These are phyloP conservation scores for Bactericera cockerelli DNA, from an alignment of 1,140 invertebrate genomes.

Conservation along the genomic window DNA sequence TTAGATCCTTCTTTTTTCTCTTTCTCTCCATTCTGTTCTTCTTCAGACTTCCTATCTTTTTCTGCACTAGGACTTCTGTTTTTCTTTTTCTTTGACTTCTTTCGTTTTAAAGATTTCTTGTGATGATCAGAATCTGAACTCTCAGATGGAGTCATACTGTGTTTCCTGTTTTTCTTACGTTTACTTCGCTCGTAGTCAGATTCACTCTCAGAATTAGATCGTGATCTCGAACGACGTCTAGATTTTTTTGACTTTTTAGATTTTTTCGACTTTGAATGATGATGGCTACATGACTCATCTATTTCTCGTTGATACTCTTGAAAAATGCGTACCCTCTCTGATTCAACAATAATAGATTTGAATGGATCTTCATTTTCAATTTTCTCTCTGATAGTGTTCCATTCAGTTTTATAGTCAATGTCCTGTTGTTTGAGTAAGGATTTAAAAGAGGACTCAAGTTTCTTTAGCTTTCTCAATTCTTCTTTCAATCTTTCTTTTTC, in stretches of 20 bases:
- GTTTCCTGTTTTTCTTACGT: conserved; percentile 34
- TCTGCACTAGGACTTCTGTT: conserved; percentile 27
- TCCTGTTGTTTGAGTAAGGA: conserved; percentile 56
- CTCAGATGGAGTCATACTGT: conserved; percentile 35
- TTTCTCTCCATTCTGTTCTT: conserved; percentile 6
- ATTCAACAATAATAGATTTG: conserved; percentile 65
- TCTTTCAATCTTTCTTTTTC: conserved; percentile 90
- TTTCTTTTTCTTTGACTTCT: conserved; percentile 43
- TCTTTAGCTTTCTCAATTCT: conserved; percentile 72
- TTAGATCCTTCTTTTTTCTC: not conserved
- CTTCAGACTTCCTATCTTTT: conserved; percentile 11
- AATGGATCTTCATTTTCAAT: conserved; percentile 56
- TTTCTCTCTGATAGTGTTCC: conserved; percentile 57
- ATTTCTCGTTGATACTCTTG: conserved; percentile 71
- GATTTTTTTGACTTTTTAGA: conserved; percentile 52
- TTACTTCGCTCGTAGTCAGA: conserved; percentile 35
- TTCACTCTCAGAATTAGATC: conserved; percentile 32
- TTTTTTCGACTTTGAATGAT: conserved; percentile 71
- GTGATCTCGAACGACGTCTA: conserved; percentile 31
- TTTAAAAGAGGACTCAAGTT: conserved; percentile 73
- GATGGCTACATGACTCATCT: conserved; percentile 86
- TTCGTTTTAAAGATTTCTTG: conserved; percentile 38
- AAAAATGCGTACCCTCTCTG: conserved; percentile 69
- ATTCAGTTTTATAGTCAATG: conserved; percentile 59
- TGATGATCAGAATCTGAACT: conserved; percentile 36